These are phyloP conservation scores for Meghimatium bilineatum DNA, from an alignment of 2,888 invertebrate genomes.

Conservation along the genomic window DNA sequence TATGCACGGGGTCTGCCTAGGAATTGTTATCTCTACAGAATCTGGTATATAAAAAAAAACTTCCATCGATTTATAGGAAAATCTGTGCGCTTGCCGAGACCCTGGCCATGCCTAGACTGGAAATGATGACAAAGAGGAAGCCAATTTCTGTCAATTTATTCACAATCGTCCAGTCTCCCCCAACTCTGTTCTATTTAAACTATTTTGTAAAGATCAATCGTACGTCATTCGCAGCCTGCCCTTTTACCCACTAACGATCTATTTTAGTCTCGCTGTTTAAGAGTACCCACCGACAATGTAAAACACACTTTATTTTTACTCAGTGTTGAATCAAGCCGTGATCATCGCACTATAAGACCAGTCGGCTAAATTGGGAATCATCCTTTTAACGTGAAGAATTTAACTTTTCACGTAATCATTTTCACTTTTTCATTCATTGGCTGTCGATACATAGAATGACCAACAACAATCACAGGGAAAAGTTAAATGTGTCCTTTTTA, in stretches of 20 bases:
- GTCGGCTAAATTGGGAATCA: no score
- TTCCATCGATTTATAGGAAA: background rate
- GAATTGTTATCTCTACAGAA: background rate
- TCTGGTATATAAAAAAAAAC: background rate
- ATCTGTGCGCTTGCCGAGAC: background rate
- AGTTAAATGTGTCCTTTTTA: no score
- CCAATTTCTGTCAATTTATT: conserved; percentile 19
- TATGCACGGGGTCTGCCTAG: background rate
- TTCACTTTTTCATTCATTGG: no score
- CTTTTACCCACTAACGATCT: background rate
- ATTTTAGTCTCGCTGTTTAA: no score
- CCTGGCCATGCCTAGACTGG: background rate
- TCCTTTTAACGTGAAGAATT: no score
- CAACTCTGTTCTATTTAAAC: background rate
- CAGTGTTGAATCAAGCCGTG: no score
- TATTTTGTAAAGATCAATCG: background rate
- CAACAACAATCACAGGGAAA: no score
- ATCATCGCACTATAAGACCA: no score
- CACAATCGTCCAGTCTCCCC: background rate
- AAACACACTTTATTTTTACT: no score
- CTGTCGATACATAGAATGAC: no score
- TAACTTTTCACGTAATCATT: no score
- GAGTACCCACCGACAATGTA: no score
- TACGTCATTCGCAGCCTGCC: background rate
- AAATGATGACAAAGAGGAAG: background rate